Base-by-base conservation (phyloP, 2,113 vertebrate genomes). In the Balaeniceps rex region DNA sequence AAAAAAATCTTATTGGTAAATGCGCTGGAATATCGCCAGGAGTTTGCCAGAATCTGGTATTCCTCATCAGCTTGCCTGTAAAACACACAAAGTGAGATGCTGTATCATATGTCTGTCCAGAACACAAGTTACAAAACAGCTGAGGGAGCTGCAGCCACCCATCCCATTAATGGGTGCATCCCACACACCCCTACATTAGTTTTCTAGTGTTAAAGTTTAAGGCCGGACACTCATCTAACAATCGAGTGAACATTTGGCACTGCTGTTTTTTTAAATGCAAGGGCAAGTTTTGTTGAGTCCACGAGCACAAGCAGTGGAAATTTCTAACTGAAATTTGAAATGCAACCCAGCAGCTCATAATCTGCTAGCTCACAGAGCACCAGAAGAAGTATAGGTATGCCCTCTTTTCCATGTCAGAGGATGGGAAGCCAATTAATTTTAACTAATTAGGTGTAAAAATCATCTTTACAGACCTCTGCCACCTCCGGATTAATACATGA, bases 1-100 rank as follows among this genome's bases (percentile, higher is more conserved):
- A 99, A 99, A 97, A 99, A 99, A 84, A 99, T 98, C 97, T 96
- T 99, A 95, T 99, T 99, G 88, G 99, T 99, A 92, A 99, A 99
- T 16, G 99, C 99, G 69, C 97, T 99, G 72, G 99, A 99, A 28
- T 99, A 99, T 60, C 99, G 98, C 99, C 99, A 99, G 42, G 99
- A 99, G 88, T 99, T 99, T 52, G 99, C 99, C 96, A 99, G 97
- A 63, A 99, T 99, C 97, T 99, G 99, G 95, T 99, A 99, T 95
- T 99, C 99, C 94, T 99, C 99, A 96, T 99, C 99, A 42, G 99
- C 99, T 98, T 99, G 99, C 95, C 99, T 99, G 93, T 29, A 88
- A 71, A 88, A 91, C 51, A 96, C 90, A 79, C 86, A 75, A 74
- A 17, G 88, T 1, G 33, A 93, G 57, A 83, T 9, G 23, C 12